These are phyloP conservation scores for Dinomys branickii DNA, from an alignment of 2,113 vertebrate species.

Conservation along the genomic window DNA sequence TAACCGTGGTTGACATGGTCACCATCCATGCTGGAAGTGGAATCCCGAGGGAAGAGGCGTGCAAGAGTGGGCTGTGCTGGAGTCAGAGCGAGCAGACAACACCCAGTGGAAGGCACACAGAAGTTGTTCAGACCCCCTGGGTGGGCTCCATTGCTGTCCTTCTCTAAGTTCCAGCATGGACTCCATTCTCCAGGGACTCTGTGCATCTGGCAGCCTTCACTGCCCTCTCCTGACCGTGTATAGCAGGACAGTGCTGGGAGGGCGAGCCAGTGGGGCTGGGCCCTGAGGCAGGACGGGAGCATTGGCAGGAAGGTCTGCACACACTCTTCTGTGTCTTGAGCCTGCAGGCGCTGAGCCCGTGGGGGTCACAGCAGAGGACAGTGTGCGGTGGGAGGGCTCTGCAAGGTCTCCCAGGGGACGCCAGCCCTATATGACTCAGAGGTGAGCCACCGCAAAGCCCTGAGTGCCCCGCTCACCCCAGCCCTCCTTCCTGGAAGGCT, in stretches of 20 bases:
- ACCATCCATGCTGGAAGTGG: not conserved
- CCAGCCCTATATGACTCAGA: not conserved
- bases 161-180: not conserved
- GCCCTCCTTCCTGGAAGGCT: not conserved
- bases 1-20: not conserved
- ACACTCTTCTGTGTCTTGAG: not conserved
- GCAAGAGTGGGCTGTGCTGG: rapidly evolving
- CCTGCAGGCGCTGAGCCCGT: not conserved
- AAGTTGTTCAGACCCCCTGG: not conserved
- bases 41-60: not conserved
- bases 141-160: not conserved
- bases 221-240: slow-evolving; percentile 71
- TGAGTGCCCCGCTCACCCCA: not conserved
- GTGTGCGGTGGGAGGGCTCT: not conserved
- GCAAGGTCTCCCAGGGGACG: not conserved
- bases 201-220: slow-evolving; percentile 63
- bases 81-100: not conserved
- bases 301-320: not conserved
- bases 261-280: not conserved
- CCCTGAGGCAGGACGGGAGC: not conserved
- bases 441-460: rapidly evolving
- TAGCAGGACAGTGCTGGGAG: not conserved
- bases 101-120: rapidly evolving
- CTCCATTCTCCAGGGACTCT: not conserved
- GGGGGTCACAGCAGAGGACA: not conserved